phyloP scores from a whole-genome alignment of 1,140 invertebrate genomes.

The Philaenus spumarius region DNA sequence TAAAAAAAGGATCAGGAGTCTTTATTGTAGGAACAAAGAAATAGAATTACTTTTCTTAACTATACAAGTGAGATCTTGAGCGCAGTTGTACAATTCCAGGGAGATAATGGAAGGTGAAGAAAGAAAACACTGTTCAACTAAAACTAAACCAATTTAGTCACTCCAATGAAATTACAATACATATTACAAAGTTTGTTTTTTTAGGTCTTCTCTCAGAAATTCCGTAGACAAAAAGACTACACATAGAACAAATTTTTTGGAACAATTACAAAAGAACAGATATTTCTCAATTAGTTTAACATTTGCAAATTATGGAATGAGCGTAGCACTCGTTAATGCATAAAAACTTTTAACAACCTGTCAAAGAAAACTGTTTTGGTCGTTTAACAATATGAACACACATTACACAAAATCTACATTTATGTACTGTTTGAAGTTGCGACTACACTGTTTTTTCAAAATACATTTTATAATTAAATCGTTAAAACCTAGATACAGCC shows the following conservation, averaged over 20 bases:
- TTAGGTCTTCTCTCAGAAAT: constrained; percentile 10
- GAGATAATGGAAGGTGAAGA: constrained; percentile 13
- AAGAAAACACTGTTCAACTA: constrained; percentile 20
- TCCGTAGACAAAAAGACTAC: constrained; percentile 13
- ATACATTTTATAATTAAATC: constrained; percentile 13
- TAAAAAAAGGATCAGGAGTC: constrained; percentile 15
- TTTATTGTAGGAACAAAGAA: constrained; percentile 11
- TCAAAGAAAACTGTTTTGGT: constrained; percentile 11
- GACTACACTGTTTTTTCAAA: background rate
- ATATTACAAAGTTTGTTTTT: constrained; percentile 20
- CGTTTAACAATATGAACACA: constrained; percentile 24
- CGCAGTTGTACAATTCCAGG: background rate
- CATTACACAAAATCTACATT: constrained; percentile 22
- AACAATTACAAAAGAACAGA: constrained; percentile 3
- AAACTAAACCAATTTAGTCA: constrained; percentile 18
- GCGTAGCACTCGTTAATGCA: constrained; percentile 5
- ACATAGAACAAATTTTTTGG: constrained; percentile 9
- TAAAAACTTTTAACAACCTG: constrained; percentile 10
- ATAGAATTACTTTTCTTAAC: background rate
- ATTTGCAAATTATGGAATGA: constrained; percentile 20
- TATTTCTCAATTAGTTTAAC: constrained; percentile 15
- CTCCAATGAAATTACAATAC: constrained; percentile 17
- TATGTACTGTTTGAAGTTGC: constrained; percentile 1
- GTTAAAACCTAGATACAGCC: constrained; percentile 1
- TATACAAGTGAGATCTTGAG: constrained; percentile 4